Evolutionary conservation across 2,113 vertebrate species (phyloP).

Genomic region (Oxyura jamaicensis): DNA sequence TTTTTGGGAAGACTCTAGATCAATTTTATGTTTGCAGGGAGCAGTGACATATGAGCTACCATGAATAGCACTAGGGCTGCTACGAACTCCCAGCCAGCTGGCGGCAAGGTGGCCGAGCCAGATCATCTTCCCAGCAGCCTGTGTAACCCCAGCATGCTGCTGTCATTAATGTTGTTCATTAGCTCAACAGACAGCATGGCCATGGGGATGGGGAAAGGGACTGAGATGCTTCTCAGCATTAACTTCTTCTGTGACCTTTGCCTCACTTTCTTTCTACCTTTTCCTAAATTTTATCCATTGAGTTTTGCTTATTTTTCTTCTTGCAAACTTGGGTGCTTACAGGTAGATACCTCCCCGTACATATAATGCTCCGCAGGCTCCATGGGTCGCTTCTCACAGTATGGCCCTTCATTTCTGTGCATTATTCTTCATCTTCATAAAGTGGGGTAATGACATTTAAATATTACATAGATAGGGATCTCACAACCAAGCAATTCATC

Average conservation of each 20-base stretch:
- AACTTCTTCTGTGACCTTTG: background rate
- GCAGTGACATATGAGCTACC: background rate
- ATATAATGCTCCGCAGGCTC: background rate
- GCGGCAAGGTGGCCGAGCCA: background rate
- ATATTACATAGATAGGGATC: background rate
- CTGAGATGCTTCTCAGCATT: background rate
- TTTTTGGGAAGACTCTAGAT: conserved; percentile 20
- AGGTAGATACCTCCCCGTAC: background rate
- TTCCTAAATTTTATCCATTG: background rate
- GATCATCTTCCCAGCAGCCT: background rate
- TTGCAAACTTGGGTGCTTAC: background rate
- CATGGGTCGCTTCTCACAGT: background rate
- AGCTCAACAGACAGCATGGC: background rate
- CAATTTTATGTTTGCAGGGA: conserved; percentile 28
- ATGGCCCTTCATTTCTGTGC: background rate
- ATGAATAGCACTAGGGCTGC: conserved; percentile 11
- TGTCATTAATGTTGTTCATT: accelerated
- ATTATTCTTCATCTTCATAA: background rate
- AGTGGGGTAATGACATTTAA: background rate
- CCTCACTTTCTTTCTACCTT: background rate
- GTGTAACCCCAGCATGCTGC: accelerated
- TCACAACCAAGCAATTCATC: background rate
- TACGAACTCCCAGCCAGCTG: conserved; percentile 56
- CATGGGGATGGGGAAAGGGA: background rate
- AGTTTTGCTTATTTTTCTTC: background rate